Base-by-base conservation (phyloP, 2,797 vertebrate genomes). In the Dicrostonyx torquatus region DNA sequence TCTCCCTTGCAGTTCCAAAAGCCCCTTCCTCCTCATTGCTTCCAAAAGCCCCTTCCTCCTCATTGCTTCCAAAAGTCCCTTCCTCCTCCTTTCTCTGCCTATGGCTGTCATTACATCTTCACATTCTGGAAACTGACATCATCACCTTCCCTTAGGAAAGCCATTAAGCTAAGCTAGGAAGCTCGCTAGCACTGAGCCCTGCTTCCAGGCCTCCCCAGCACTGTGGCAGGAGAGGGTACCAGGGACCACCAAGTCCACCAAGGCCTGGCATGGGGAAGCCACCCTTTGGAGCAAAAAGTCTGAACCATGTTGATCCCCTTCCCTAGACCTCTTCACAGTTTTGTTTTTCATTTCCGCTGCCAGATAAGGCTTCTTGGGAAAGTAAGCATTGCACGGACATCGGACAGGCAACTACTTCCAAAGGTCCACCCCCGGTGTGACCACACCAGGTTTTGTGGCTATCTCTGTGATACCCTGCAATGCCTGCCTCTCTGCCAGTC, bases 401-500 rank as follows among this genome's bases (percentile, higher is more conserved):
- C 48, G 26, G 78, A 26, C 45, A 10, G 20, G 24, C 12, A 6
- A 26, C 34, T 1, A 4, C 17, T 70, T 87, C 90, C 87, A 34
- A 24, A 87, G 60, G n/a, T 26, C 90, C 34, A 85, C 82, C 90
- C 8, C 18, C 40, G 90, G 17, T 1, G 87, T 0, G 18, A 75
- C 68, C 89, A 34, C 2, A 0, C 90, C 87, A 50, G 43, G 50
- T 84, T 86, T 95, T 34, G 76, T 53, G 90, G 94, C 76, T 96
- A 92, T 90, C 94, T 94, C 93, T 11, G 26, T 40, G 76, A 70
- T 84, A 34, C 95, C 96, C 82, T 78, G 95, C 45, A 93, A 8
- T 0, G 0, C 43, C 97, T 94, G 97, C 89, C 89, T 96, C 87
- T 91, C 94, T 73, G 94, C 87, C 37, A 75, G 91, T 94, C 97